Evolutionary conservation across 2,797 vertebrate genomes (phyloP).

Genomic region (Myripristis murdjan): DNA sequence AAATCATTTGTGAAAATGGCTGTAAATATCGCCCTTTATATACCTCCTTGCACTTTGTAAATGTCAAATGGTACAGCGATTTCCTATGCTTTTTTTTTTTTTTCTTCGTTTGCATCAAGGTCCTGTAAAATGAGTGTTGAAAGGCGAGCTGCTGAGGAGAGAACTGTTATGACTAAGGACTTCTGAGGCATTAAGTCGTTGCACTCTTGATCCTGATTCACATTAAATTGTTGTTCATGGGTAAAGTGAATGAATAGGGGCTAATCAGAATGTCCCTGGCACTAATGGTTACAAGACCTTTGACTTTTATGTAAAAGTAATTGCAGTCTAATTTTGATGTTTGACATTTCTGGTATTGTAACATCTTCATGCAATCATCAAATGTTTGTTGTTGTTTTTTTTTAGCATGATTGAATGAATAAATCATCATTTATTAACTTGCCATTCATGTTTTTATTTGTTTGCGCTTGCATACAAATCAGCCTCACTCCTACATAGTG

Average conservation of each 20-base stretch:
- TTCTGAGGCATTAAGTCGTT: slow-evolving; percentile 44
- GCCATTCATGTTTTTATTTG: slow-evolving; percentile 17
- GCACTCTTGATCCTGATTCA: slow-evolving; percentile 43
- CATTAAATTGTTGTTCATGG: slow-evolving; percentile 36
- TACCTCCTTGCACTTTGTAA: slow-evolving; percentile 47
- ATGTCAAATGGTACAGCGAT: slow-evolving; percentile 44
- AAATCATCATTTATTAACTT: slow-evolving; percentile 53
- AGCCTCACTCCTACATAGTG: not conserved
- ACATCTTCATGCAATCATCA: slow-evolving; percentile 36
- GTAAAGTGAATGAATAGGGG: slow-evolving; percentile 58
- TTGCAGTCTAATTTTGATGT: slow-evolving; percentile 56
- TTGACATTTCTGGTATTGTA: slow-evolving; percentile 47
- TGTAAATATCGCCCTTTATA: slow-evolving; percentile 18
- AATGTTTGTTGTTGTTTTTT: slow-evolving; percentile 29
- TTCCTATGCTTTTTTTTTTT: slow-evolving; percentile 13
- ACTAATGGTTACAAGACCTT: slow-evolving; percentile 64
- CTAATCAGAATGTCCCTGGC: slow-evolving; percentile 46
- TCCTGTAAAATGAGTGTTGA: slow-evolving; percentile 37
- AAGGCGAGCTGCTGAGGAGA: slow-evolving; percentile 36
- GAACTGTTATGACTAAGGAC: slow-evolving; percentile 40
- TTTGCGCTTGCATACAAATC: slow-evolving; percentile 40
- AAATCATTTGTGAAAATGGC: slow-evolving; percentile 28
- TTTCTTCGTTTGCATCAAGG: slow-evolving; percentile 27
- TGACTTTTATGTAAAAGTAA: slow-evolving; percentile 51
- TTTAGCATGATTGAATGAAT: slow-evolving; percentile 53